These are phyloP conservation scores for Picus viridis DNA, from an alignment of 2,797 vertebrate species.

Conservation along the genomic window DNA sequence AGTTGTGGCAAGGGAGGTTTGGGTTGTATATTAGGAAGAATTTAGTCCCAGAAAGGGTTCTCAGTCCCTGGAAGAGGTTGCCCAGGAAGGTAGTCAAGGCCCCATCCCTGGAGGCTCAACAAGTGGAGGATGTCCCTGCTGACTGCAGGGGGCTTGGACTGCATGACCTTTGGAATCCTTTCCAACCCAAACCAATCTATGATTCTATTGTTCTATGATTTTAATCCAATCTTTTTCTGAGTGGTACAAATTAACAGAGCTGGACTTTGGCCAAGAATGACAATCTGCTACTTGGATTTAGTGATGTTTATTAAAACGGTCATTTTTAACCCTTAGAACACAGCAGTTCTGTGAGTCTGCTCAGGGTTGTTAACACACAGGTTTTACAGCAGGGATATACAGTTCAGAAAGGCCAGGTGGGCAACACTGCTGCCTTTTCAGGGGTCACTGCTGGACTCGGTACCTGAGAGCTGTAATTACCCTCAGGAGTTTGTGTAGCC, in stretches of 20 bases:
- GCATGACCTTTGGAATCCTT: not conserved
- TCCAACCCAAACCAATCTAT: not conserved
- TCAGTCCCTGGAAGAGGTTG: not conserved
- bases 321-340: not conserved
- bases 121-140: not conserved
- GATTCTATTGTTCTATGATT: not conserved
- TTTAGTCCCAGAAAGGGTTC: not conserved
- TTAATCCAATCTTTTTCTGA: not conserved
- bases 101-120: not conserved
- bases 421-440: not conserved
- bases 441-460: not conserved
- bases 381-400: not conserved
- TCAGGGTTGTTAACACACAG: not conserved
- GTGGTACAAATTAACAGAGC: not conserved
- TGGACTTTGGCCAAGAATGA: not conserved
- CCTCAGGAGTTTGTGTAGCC: not conserved
- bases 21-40: not conserved
- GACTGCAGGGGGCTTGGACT: not conserved
- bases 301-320: too few species aligned
- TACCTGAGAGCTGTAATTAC: not conserved
- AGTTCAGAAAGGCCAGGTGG: not conserved
- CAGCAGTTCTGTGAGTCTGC: not conserved
- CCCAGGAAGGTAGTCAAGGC: not conserved
- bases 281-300: not conserved
- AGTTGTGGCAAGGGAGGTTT: not conserved